Evolutionary conservation across 1,140 invertebrate genomes (phyloP), one percentile per base, ranked within the genome.

Genomic region (Cyphomyrmex costatus): DNA sequence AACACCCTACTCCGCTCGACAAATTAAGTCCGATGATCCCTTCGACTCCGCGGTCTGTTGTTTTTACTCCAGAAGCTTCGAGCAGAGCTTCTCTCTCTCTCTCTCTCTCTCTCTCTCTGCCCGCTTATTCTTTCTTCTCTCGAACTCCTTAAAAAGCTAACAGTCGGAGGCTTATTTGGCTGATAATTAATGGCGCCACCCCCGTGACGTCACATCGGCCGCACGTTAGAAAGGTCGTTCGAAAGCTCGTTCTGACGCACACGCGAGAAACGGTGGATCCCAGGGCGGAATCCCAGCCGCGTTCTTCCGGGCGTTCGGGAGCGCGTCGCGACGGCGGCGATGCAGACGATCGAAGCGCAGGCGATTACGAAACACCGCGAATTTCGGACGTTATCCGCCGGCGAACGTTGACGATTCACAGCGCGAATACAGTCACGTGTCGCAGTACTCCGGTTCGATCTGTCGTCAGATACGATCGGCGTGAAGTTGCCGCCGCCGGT

Each of bases 371-470:
- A 14, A 66, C 46, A 14, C 36, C 21, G 36, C 56, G 71, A 46
- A 19, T 42, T 53, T 53, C 49, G 70, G 49, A 36, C 61, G 30
- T 42, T 42, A 49, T 49, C 14, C 42, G 6, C 14, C n/a, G 19
- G 3, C n/a, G n/a, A 42, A 10, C 58, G 65, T 21, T 21, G 46
- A 6, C 71, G 24, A 60, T 30, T 65, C 30, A 14, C 60, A 2
- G 33, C 33, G 63, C 6, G 60, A 78, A n/a, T 27, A 27, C 7
- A 79, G n/a, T 68, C 78, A 70, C 51, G 76, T 51, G 76, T 74
- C 30, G 6, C 71, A 2, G 10, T 19, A 49, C 36, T 60, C n/a
- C n/a, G 36, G 56, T 61, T 21, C n/a, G 42, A 70, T 82, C 51
- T 82, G 21, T 49, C 58, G 21, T 49, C 58, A 6, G 7, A n/a